A percentile compares a stretch with the other conserved stretches of the same genome.
Conservation (phyloP, 2,888 invertebrate species). For the Geotrupes spiniger region DNA sequence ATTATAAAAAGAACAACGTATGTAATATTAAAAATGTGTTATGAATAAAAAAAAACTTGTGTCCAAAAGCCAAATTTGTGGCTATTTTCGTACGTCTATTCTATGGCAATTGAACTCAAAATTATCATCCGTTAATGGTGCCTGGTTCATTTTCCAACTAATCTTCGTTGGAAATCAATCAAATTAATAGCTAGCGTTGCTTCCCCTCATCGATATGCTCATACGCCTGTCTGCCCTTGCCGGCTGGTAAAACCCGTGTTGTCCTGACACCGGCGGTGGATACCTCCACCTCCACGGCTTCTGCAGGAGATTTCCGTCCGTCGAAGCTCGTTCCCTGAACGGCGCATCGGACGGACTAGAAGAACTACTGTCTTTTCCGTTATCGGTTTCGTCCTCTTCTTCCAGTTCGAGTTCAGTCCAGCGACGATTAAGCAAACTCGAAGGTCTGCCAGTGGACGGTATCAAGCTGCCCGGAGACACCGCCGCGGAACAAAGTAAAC, state of each 20-base stretch:
- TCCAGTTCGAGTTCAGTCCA: constrained; percentile 64
- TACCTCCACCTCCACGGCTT: constrained; percentile 61
- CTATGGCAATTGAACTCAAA: neutral
- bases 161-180: neutral
- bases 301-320: constrained; percentile 64
- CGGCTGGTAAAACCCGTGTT: constrained; percentile 40
- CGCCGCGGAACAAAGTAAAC: constrained; percentile 49
- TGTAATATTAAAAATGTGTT: too few species aligned
- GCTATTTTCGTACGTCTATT: too few species aligned
- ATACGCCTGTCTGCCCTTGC: constrained; percentile 64
- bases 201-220: constrained; percentile 75
- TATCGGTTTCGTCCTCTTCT: constrained; percentile 57
- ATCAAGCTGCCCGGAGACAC: constrained; percentile 41
- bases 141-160: too few species aligned
- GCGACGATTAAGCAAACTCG: constrained; percentile 52
- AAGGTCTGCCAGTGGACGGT: constrained; percentile 36
- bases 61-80: too few species aligned
- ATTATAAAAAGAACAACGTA: too few species aligned
- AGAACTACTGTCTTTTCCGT: constrained; percentile 35
- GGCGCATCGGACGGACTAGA: constrained; percentile 51
- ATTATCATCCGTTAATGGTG: too few species aligned
- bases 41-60: too few species aligned
- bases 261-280: constrained; percentile 49
- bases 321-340: constrained; percentile 73
- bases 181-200: constrained; percentile 54